Percentiles rank a stretch among this genome's conserved stretches.
phyloP scores from a whole-genome alignment of 2,113 vertebrate genomes.

The Ceyx melanurus region DNA sequence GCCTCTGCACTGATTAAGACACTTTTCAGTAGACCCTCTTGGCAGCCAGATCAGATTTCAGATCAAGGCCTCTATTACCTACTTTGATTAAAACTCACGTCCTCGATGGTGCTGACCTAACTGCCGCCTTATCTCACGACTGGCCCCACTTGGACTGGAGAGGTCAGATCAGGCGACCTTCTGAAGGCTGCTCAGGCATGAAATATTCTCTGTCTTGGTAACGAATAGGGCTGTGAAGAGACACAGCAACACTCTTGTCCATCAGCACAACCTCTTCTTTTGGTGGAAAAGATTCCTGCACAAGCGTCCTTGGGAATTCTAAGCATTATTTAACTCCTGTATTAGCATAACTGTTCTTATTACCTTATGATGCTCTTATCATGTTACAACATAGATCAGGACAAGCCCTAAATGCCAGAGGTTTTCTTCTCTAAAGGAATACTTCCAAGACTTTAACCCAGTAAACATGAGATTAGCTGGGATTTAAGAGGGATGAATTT shows the following conservation, averaged over 20 bases:
- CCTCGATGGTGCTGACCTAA: background rate
- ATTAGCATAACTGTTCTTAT: background rate
- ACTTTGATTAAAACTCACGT: background rate
- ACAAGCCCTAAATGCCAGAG: background rate
- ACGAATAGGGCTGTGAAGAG: background rate
- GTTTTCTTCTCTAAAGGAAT: conserved; percentile 23
- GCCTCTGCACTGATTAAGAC: conserved; percentile 9
- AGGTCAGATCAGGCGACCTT: rapidly evolving
- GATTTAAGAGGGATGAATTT: conserved; percentile 34
- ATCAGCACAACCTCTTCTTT: background rate
- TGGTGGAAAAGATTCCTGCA: background rate
- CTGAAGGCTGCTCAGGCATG: background rate
- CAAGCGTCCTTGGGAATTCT: background rate
- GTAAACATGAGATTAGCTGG: conserved; percentile 32
- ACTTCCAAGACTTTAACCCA: conserved; percentile 10
- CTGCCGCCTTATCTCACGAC: background rate
- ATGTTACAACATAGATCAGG: background rate
- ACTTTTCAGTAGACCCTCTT: background rate
- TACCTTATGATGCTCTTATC: background rate
- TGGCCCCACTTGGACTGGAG: background rate
- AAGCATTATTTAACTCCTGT: background rate
- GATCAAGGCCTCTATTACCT: background rate
- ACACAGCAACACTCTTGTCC: background rate
- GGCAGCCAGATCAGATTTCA: rapidly evolving
- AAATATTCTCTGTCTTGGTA: background rate